phyloP scores from a whole-genome alignment of 64 coral and sea anemone species.

The Astreopora myriophthalma region DNA sequence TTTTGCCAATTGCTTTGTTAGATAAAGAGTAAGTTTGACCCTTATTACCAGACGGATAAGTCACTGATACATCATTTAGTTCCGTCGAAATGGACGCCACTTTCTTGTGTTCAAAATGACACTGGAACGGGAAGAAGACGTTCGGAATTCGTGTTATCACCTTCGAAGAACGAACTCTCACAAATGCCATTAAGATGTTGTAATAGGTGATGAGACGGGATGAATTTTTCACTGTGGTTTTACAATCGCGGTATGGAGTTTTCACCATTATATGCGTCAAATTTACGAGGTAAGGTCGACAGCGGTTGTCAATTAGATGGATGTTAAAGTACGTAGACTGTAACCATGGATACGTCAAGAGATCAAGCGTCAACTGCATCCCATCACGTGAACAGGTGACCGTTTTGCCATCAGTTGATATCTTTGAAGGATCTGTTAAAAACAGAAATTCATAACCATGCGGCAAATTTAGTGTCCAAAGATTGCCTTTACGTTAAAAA shows the following conservation, averaged over 20 bases:
- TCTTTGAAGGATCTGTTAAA: neutral
- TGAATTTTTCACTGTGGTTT: neutral
- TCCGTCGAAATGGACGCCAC: neutral
- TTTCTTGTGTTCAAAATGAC: neutral
- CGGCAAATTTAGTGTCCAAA: neutral
- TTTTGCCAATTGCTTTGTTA: too few species aligned
- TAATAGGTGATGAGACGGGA: neutral
- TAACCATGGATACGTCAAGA: conserved; percentile 25
- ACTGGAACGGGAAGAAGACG: conserved; percentile 3
- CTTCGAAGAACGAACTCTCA: neutral
- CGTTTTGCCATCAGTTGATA: neutral
- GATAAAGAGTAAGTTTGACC: too few species aligned
- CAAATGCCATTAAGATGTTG: conserved; percentile 5
- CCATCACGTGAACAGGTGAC: conserved; percentile 4
- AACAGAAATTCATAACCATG: neutral
- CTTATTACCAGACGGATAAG: neutral
- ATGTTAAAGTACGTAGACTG: conserved; percentile 10
- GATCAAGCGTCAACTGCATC: conserved; percentile 12
- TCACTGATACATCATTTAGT: neutral
- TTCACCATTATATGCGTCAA: conserved; percentile 19
- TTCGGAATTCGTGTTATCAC: conserved; percentile 1
- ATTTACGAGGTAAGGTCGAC: conserved; percentile 1
- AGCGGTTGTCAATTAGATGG: neutral
- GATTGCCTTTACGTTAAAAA: too few species aligned
- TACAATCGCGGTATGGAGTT: conserved; percentile 10